A percentile compares a stretch with the other conserved stretches of the same genome.
Evolutionary conservation across 53 echinoderm and acorn worm species (phyloP).

Genomic region (Henricia sp.): DNA sequence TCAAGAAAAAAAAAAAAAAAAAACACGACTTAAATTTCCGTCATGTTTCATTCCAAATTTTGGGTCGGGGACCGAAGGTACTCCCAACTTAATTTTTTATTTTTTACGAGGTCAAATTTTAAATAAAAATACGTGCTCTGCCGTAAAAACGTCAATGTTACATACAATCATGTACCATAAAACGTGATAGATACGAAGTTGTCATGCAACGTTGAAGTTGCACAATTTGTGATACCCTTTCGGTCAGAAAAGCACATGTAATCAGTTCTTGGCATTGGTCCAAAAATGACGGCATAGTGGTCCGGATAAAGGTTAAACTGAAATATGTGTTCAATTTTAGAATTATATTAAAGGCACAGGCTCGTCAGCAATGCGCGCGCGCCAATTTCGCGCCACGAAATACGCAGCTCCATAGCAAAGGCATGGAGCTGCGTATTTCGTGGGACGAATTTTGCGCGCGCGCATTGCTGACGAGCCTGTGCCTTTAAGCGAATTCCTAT

Average conservation of each 20-base stretch:
- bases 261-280: constrained; percentile 13
- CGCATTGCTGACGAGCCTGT: too few relatives aligned
- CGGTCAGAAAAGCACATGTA: background rate
- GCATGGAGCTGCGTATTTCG: too few relatives aligned
- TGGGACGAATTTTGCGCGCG: too few relatives aligned
- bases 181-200: constrained; percentile 44
- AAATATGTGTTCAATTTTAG: too few relatives aligned
- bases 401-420: too few relatives aligned
- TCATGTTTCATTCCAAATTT: background rate
- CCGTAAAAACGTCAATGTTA: constrained; percentile 38
- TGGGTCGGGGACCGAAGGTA: background rate
- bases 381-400: too few relatives aligned
- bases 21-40: background rate
- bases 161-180: constrained; percentile 50
- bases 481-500: too few relatives aligned
- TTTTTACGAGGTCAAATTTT: constrained; percentile 49
- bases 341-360: too few relatives aligned
- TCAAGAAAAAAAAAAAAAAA: background rate
- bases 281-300: too few relatives aligned
- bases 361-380: too few relatives aligned
- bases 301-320: too few relatives aligned
- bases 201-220: constrained; percentile 46
- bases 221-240: background rate
- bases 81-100: constrained; percentile 38
- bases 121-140: constrained; percentile 6